phyloP scores from a whole-genome alignment of 2,888 invertebrate species.

The Cabera pusaria region DNA sequence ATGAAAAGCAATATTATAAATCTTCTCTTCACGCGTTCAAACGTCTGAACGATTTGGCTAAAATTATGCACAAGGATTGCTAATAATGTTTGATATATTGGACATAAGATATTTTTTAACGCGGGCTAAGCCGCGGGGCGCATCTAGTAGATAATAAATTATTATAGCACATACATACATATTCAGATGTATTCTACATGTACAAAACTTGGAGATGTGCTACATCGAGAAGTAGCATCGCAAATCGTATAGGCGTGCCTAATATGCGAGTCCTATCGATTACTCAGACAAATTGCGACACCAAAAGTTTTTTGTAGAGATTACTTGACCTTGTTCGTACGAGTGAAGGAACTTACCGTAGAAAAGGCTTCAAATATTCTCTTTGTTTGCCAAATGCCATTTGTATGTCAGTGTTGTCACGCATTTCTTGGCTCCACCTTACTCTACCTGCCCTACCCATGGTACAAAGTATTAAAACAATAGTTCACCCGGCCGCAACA shows the following conservation, averaged over 20 bases:
- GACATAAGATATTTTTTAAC: no score
- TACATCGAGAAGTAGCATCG: slow-evolving; percentile 3
- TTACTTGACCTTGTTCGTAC: slow-evolving; percentile 51
- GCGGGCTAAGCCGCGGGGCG: no score
- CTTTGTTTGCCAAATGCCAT: slow-evolving; percentile 63
- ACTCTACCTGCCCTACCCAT: slow-evolving; percentile 6
- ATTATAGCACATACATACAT: no score
- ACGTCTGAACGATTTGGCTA: no score
- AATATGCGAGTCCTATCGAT: slow-evolving; percentile 26
- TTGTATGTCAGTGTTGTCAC: slow-evolving; percentile 61
- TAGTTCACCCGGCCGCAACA: no score
- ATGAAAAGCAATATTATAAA: no score
- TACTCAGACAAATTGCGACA: slow-evolving; percentile 30
- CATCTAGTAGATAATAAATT: no score
- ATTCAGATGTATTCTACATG: slow-evolving; percentile 6
- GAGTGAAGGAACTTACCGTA: slow-evolving; percentile 49
- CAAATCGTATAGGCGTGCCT: slow-evolving; percentile 10
- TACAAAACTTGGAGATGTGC: slow-evolving; percentile 5
- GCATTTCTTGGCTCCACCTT: slow-evolving; percentile 28
- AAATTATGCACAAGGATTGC: no score
- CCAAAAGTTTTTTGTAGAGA: slow-evolving; percentile 31
- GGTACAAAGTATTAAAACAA: no score
- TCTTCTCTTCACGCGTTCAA: no score
- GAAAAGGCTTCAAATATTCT: slow-evolving; percentile 54
- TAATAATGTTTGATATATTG: no score